Evolutionary conservation across 2,888 invertebrate species (phyloP).

Genomic region (Muscina levida): DNA sequence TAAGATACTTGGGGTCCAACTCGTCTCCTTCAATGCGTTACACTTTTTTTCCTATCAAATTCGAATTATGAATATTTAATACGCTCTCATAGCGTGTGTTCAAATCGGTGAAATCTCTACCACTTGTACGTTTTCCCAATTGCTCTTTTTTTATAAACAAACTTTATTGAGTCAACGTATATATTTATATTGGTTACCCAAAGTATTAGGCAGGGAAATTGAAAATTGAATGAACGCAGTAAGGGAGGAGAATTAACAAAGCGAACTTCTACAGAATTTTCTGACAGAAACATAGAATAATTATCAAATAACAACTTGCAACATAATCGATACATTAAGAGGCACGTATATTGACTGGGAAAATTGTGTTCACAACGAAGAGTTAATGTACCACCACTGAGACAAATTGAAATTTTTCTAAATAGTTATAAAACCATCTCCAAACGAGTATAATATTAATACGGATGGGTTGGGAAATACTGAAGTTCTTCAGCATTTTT

Average conservation of each 20-base stretch:
- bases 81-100: no score
- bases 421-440: slow-evolving; percentile 3
- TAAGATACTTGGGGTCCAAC: no score
- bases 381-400: background rate
- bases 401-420: background rate
- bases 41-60: no score
- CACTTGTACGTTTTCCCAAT: slow-evolving; percentile 20
- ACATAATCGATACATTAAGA: slow-evolving; percentile 25
- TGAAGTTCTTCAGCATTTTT: no score
- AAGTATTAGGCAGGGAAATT: slow-evolving; percentile 39
- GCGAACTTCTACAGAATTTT: background rate
- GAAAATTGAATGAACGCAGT: slow-evolving; percentile 55
- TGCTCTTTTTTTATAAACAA: slow-evolving; percentile 40
- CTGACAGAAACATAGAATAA: slow-evolving; percentile 53
- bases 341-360: slow-evolving; percentile 9
- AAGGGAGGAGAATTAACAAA: slow-evolving; percentile 5
- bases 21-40: no score
- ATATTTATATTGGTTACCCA: slow-evolving; percentile 37
- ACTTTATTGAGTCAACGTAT: slow-evolving; percentile 46
- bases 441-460: no score
- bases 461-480: no score
- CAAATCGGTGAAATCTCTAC: no score
- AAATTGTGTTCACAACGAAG: slow-evolving; percentile 10
- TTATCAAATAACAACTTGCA: slow-evolving; percentile 57
- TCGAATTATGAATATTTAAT: no score